Evolutionary conservation across 2,888 invertebrate genomes (phyloP), one percentile per base, ranked within the genome.

Genomic region (Lydus trimaculatus): DNA sequence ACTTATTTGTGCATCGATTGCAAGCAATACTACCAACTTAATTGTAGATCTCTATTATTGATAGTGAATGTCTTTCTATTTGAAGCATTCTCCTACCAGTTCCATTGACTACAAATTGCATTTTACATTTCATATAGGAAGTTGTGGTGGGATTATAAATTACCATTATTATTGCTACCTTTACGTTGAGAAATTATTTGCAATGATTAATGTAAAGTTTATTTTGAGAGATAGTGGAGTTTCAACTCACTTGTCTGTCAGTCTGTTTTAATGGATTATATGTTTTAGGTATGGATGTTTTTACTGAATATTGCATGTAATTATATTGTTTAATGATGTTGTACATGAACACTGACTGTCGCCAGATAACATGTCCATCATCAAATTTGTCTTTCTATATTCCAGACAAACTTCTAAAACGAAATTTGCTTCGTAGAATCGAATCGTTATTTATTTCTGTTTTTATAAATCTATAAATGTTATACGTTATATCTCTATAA

Each of bases 401-500:
- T n/a, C 31, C n/a, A 31, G 33, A 60, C 60, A 60, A n/a, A 60
- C 11, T 56, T 25, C 13, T 31, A 17, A n/a, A 60, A 36, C 13
- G 36, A 31, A 17, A 36, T 20, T 61, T 17, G 25, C 28, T 4
- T 3, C 28, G 4, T 28, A 4, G 28, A 28, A 28, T 3, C 4
- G 2, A 13, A 31, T 31, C 31, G 15, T 31, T 33, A 20, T 31
- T 60, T 60, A 15, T 60, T 60, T 31, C 15, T 20, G 28, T 60
- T 13, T 9, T 25, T 13, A n/a, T n/a, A 13, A n/a, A 59, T 15
- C 11, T 15, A 23, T 28, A 23, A 28, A 28, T 9, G 17, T 15
- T 28, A 13, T n/a, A 63, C 20, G 9, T 15, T 43, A 56, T 39
- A n/a, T 52, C 20, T 39, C 15, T 13, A 76, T n/a, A n/a, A n/a